Conservation (phyloP, 2,797 vertebrate species). For the Mustela erminea region DNA sequence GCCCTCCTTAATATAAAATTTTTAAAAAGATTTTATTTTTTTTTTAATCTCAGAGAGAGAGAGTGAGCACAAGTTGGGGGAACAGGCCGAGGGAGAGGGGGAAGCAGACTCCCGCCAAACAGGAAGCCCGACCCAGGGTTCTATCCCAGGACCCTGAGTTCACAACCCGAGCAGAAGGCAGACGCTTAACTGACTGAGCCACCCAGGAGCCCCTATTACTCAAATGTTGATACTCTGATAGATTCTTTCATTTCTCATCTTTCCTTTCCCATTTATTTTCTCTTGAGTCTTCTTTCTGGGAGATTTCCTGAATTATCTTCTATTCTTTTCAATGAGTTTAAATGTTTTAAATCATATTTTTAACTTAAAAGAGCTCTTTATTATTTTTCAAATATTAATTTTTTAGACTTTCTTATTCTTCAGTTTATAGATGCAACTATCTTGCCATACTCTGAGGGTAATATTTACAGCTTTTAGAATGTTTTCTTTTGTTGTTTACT, state of each 20-base stretch:
- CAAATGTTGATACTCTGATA: not conserved
- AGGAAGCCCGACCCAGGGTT: not conserved
- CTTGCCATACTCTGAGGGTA: not conserved
- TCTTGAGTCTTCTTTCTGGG: not conserved
- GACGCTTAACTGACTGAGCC: not conserved
- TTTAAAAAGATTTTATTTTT: too few relatives aligned
- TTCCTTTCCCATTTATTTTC: conserved; percentile 22
- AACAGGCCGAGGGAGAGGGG: too few relatives aligned
- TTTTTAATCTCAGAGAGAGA: too few relatives aligned
- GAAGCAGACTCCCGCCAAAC: not conserved
- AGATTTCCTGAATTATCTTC: not conserved
- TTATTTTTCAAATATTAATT: not conserved
- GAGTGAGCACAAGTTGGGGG: too few relatives aligned
- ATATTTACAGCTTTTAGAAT: not conserved
- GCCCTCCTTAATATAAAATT: too few relatives aligned
- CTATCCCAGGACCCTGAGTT: not conserved
- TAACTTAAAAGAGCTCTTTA: not conserved
- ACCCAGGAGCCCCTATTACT: not conserved
- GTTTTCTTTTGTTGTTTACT: conserved; percentile 22
- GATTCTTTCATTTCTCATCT: not conserved
- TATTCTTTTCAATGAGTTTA: not conserved
- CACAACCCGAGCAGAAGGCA: not conserved
- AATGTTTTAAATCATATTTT: not conserved
- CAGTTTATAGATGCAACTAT: not conserved
- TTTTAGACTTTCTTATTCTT: not conserved